A percentile compares a stretch with the other conserved stretches of the same genome.
These are phyloP conservation scores for Stomatorhinus walkeri DNA, from an alignment of 2,797 vertebrate species.

Conservation along the genomic window DNA sequence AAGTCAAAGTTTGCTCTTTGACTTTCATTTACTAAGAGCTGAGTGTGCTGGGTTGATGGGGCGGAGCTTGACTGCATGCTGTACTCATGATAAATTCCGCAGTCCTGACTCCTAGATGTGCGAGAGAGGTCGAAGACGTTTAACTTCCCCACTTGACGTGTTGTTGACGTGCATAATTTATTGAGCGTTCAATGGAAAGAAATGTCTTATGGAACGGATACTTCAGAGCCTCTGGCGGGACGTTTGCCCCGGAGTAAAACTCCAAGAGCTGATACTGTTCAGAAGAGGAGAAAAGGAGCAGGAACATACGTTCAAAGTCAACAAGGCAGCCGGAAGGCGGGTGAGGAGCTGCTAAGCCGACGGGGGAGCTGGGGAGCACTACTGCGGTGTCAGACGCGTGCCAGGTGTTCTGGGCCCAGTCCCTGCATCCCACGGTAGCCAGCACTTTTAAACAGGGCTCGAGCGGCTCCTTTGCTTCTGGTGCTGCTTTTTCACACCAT, in stretches of 20 bases:
- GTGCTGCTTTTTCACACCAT: neutral
- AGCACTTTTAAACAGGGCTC: neutral
- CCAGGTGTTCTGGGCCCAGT: neutral
- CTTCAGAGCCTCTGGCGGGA: neutral
- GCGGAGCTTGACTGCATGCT: neutral
- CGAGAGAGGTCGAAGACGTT: neutral
- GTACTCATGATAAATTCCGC: neutral
- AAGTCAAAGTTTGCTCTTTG: neutral
- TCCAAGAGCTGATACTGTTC: neutral
- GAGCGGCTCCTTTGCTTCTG: neutral
- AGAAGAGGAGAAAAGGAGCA: neutral
- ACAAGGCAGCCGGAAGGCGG: neutral
- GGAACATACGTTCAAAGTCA: neutral
- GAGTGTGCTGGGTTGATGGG: neutral
- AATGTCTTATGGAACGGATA: neutral
- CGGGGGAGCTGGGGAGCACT: neutral
- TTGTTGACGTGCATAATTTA: neutral
- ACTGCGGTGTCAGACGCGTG: neutral
- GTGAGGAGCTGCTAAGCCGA: neutral
- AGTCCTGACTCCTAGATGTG: neutral
- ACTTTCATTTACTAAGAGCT: neutral
- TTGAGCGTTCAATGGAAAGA: neutral
- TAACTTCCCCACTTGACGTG: neutral
- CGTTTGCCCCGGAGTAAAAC: slow-evolving; percentile 12
- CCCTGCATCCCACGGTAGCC: neutral